These are phyloP conservation scores for Trochalopteron elliotii DNA, from an alignment of 2,113 vertebrate species.

Conservation along the genomic window DNA sequence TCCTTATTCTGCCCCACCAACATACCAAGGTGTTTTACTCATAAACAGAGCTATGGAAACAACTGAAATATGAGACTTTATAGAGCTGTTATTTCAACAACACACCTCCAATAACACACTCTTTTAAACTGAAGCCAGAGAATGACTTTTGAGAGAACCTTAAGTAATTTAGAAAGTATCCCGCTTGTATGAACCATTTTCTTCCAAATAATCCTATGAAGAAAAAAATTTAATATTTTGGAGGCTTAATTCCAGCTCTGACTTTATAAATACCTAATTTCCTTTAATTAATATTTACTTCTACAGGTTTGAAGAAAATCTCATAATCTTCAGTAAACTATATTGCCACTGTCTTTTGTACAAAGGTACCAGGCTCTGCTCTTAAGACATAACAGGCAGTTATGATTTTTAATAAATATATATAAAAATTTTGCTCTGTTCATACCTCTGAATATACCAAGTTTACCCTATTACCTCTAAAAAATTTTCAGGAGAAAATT, in stretches of 20 bases:
- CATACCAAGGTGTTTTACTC: background rate
- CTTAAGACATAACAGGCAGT: background rate
- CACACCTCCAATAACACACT: background rate
- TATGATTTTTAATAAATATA: background rate
- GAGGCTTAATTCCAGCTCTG: background rate
- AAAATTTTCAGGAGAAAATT: background rate
- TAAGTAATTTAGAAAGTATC: background rate
- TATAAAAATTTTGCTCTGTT: background rate
- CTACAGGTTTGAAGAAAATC: background rate
- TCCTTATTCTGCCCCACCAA: slow-evolving; percentile 41
- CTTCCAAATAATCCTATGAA: background rate
- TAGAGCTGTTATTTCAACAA: background rate
- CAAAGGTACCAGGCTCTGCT: background rate
- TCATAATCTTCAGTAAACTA: background rate
- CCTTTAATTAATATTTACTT: background rate
- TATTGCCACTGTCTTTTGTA: background rate
- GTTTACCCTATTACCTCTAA: background rate
- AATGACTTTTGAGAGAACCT: background rate
- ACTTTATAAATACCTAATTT: background rate
- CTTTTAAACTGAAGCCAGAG: background rate
- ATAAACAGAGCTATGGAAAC: background rate
- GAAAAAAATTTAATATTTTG: background rate
- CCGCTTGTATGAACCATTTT: background rate
- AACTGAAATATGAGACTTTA: background rate
- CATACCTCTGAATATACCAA: background rate